These are phyloP conservation scores for Sialia sialis DNA, from an alignment of 2,113 vertebrate species.

Conservation along the genomic window DNA sequence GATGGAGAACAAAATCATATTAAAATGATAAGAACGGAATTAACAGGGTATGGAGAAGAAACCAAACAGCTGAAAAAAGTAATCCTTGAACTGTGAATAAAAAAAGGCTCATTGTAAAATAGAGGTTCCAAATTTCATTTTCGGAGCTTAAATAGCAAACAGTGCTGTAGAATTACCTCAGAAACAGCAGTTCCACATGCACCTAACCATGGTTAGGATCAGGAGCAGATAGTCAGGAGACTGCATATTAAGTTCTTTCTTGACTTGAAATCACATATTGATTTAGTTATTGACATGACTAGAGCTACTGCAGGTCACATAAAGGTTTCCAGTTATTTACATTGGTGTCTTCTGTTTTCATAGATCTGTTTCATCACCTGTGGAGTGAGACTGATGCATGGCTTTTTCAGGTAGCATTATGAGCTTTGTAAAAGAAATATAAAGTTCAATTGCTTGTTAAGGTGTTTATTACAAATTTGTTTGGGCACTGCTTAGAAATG, in stretches of 20 bases:
- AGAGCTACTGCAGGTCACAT: neutral
- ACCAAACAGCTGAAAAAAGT: neutral
- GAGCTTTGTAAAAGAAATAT: neutral
- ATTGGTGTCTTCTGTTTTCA: neutral
- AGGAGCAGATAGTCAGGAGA: neutral
- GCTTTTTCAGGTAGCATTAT: neutral
- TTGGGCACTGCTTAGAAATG: neutral
- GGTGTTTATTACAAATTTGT: neutral
- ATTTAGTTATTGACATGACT: neutral
- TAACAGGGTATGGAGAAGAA: neutral
- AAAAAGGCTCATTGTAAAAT: neutral
- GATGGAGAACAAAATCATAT: neutral
- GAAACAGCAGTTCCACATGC: neutral
- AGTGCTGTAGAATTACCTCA: neutral
- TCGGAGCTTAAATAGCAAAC: neutral
- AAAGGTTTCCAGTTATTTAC: neutral
- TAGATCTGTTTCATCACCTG: neutral
- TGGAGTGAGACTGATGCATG: neutral
- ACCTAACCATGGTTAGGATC: neutral
- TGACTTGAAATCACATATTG: neutral
- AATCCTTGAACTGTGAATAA: neutral
- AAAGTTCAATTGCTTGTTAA: neutral
- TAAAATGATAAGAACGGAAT: neutral
- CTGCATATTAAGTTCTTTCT: neutral
- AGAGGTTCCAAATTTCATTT: neutral